Evolutionary conservation across 2,797 vertebrate species (phyloP).

Genomic region (Coracias cyanogaster): DNA sequence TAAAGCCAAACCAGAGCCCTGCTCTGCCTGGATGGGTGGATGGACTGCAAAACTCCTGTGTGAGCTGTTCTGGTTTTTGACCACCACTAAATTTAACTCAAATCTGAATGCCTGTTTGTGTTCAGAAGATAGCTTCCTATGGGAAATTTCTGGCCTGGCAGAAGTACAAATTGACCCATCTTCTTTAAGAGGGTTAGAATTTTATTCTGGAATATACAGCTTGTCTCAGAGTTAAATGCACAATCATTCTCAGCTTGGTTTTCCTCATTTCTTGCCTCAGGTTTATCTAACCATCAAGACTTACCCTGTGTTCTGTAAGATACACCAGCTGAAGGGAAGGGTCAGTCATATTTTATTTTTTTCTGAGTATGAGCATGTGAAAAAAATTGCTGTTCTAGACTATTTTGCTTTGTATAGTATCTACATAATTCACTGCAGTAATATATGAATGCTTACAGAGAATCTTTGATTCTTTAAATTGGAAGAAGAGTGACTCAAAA

Average conservation of each 20-base stretch:
- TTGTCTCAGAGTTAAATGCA: neutral
- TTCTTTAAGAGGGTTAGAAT: neutral
- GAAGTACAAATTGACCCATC: neutral
- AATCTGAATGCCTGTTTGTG: neutral
- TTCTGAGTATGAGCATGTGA: neutral
- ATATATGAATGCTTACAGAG: neutral
- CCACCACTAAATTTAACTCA: neutral
- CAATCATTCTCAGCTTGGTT: neutral
- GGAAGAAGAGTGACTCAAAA: neutral
- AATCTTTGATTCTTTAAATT: neutral
- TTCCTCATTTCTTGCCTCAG: neutral
- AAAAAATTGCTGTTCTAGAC: neutral
- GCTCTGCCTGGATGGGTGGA: neutral
- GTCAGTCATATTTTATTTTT: neutral
- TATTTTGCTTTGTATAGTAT: neutral
- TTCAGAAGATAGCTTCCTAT: neutral
- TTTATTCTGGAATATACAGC: neutral
- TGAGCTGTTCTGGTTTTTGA: neutral
- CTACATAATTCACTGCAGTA: neutral
- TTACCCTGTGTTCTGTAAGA: neutral
- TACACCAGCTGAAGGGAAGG: neutral
- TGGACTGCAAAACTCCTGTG: neutral
- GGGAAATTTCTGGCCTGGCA: neutral
- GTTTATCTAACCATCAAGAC: neutral
- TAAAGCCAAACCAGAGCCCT: neutral